These are phyloP conservation scores for Ormyrus labotus DNA, from an alignment of 2,888 invertebrate genomes.

Conservation along the genomic window DNA sequence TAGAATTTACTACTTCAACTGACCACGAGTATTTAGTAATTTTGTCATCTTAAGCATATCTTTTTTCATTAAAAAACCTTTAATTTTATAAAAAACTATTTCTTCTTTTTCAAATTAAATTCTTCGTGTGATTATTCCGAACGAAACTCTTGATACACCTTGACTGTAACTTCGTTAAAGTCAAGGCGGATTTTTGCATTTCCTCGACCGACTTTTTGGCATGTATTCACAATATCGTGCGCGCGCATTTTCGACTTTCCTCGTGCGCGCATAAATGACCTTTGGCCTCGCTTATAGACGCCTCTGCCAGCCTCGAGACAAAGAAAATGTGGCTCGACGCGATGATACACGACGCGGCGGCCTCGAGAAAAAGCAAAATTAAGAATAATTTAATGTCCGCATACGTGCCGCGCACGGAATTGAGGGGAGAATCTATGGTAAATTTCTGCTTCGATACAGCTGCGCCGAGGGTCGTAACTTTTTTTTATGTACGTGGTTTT, in stretches of 20 bases:
- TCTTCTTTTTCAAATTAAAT: too few species aligned
- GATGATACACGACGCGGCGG: neutral
- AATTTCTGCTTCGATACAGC: too few species aligned
- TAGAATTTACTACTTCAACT: too few species aligned
- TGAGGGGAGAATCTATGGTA: too few species aligned
- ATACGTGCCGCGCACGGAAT: too few species aligned
- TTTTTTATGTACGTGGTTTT: too few species aligned
- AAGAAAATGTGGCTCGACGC: neutral
- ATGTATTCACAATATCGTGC: neutral
- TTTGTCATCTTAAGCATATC: too few species aligned
- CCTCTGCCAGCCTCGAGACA: conserved; percentile 1
- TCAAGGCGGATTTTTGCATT: conserved; percentile 9
- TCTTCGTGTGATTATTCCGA: too few species aligned
- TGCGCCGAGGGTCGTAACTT: too few species aligned
- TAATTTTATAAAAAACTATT: too few species aligned
- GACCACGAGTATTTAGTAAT: too few species aligned
- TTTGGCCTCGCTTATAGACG: conserved; percentile 3
- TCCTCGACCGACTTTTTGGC: conserved; percentile 1
- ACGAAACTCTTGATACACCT: neutral
- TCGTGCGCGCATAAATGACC: neutral
- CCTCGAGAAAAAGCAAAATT: neutral
- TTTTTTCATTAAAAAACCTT: too few species aligned
- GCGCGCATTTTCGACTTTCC: neutral
- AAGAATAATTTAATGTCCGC: neutral
- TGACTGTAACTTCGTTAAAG: conserved; percentile 25